Conservation (phyloP, 1,140 invertebrate species). For the Lordiphosa clarofinis region DNA sequence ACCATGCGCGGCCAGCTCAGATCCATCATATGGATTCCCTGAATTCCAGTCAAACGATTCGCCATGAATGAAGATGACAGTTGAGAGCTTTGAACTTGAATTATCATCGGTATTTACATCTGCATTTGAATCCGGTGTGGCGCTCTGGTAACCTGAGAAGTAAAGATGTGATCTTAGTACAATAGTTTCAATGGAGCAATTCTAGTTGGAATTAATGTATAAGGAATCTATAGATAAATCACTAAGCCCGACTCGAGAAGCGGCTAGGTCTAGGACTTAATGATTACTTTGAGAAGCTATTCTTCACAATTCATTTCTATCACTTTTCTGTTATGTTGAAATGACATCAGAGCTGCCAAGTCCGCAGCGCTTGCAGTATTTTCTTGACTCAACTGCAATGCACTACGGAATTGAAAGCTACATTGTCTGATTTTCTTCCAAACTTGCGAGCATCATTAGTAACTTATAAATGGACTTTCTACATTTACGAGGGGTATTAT, state of each 20-base stretch:
- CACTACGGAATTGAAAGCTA: constrained; percentile 94
- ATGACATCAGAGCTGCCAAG: constrained; percentile 83
- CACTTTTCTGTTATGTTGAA: background rate
- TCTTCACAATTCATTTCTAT: too few species aligned
- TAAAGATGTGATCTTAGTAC: too few species aligned
- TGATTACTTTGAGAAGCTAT: too few species aligned
- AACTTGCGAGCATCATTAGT: too few species aligned
- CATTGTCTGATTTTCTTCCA: constrained; percentile 20
- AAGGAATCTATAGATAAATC: too few species aligned
- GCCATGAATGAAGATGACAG: constrained; percentile 95
- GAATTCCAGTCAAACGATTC: constrained; percentile 97
- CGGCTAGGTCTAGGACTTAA: too few species aligned
- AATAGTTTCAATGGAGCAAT: too few species aligned
- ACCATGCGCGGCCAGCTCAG: constrained; percentile 92
- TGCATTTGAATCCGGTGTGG: constrained; percentile 29
- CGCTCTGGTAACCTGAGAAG: constrained; percentile 1
- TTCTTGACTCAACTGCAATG: constrained; percentile 90
- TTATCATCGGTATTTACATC: constrained; percentile 19
- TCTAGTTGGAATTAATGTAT: too few species aligned
- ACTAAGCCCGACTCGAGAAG: too few species aligned
- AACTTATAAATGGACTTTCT: too few species aligned
- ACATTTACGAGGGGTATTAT: too few species aligned
- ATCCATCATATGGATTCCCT: constrained; percentile 96
- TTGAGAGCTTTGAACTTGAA: constrained; percentile 81
- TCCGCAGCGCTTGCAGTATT: constrained; percentile 93